Evolutionary conservation across 2,888 invertebrate species (phyloP).

Genomic region (Lasioglossum figueresi): DNA sequence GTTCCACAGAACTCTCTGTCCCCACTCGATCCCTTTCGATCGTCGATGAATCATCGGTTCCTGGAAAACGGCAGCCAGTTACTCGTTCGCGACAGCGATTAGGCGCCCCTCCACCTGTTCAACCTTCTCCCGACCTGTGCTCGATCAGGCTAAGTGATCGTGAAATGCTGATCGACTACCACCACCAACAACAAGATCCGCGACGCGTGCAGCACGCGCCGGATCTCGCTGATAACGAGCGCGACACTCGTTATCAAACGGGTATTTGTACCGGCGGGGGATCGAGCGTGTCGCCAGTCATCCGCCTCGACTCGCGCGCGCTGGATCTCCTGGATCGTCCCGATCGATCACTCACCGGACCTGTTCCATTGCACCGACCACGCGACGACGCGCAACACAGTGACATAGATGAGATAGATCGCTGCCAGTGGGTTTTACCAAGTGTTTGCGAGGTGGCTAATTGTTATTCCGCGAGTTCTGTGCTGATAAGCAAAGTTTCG

Average conservation of each 20-base stretch:
- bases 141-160: conserved; percentile 2
- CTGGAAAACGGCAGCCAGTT: conserved; percentile 49
- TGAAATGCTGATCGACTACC: neutral
- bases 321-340: conserved; percentile 23
- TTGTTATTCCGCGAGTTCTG: neutral
- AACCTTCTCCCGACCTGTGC: neutral
- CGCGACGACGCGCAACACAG: neutral
- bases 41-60: conserved; percentile 62
- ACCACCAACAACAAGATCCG: conserved; percentile 10
- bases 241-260: conserved; percentile 48
- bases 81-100: conserved; percentile 39
- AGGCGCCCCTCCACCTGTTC: conserved; percentile 43
- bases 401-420: neutral
- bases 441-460: conserved; percentile 1
- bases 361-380: neutral
- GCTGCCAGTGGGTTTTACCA: neutral
- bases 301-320: conserved; percentile 37
- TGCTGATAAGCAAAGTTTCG: neutral
- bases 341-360: neutral
- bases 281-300: conserved; percentile 46
- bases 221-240: conserved; percentile 43
- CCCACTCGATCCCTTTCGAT: neutral
- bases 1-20: neutral
- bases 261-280: conserved; percentile 49
- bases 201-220: neutral